Evolutionary conservation across 2,797 vertebrate species (phyloP).

Genomic region (Ptychobarbus kaznakovi): DNA sequence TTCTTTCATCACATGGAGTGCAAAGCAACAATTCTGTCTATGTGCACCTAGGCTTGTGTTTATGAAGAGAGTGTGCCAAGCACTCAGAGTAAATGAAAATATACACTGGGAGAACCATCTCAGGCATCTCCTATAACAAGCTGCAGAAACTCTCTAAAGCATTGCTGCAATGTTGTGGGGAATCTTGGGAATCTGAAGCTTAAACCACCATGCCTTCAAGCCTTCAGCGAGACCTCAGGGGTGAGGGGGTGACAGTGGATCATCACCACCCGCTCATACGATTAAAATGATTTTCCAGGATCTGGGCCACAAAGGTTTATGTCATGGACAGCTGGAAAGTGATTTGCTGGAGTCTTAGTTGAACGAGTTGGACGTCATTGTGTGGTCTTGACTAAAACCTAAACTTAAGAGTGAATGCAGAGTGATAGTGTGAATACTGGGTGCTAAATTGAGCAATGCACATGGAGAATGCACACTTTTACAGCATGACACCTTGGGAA

Average conservation of each 20-base stretch:
- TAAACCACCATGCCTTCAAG: conserved; percentile 72
- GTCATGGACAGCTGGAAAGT: conserved; percentile 41
- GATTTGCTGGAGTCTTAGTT: conserved; percentile 33
- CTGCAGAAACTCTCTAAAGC: conserved; percentile 89
- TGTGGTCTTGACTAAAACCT: conserved; percentile 50
- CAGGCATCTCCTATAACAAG: conserved; percentile 94
- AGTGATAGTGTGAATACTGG: conserved; percentile 39
- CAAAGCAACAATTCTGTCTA: conserved; percentile 82
- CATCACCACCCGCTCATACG: conserved; percentile 51
- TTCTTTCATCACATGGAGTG: conserved; percentile 84
- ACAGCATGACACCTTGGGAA: conserved; percentile 36
- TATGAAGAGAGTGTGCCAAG: conserved; percentile 88
- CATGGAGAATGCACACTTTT: conserved; percentile 48
- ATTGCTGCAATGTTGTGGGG: conserved; percentile 89
- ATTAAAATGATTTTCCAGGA: conserved; percentile 62
- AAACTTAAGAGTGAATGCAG: conserved; percentile 43
- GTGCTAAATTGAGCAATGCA: conserved; percentile 45
- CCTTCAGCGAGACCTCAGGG: conserved; percentile 64
- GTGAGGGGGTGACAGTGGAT: conserved; percentile 55
- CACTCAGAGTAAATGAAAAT: conserved; percentile 97
- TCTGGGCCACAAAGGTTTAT: conserved; percentile 50
- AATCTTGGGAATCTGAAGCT: conserved; percentile 93
- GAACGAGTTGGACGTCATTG: conserved; percentile 25
- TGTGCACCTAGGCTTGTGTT: conserved; percentile 92
- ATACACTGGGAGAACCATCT: conserved; percentile 87